Conservation (phyloP, 2,113 vertebrate genomes). For the Apteryx mantelli region DNA sequence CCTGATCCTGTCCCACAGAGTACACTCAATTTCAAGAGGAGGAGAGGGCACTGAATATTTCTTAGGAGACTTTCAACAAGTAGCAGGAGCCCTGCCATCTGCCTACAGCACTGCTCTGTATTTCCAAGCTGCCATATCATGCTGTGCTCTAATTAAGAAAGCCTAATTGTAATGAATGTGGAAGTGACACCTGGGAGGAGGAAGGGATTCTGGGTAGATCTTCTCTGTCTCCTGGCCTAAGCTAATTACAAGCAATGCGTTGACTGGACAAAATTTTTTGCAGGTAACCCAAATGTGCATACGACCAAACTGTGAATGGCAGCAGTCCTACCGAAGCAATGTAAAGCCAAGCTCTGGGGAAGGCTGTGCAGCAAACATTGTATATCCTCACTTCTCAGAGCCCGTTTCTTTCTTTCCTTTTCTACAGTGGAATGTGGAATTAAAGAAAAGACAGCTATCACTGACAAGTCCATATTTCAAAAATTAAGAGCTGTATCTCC, state of each 20-base stretch:
- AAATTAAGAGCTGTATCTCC: not conserved
- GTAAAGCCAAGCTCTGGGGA: not conserved
- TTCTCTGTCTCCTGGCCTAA: not conserved
- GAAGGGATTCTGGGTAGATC: not conserved
- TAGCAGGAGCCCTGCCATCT: not conserved
- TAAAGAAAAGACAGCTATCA: not conserved
- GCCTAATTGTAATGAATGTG: not conserved
- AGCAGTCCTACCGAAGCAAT: not conserved
- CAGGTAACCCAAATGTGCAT: not conserved
- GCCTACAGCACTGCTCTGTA: not conserved
- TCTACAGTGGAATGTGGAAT: not conserved
- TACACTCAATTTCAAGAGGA: not conserved
- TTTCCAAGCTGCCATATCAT: not conserved
- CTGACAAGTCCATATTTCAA: not conserved
- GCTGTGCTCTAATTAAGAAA: slow-evolving; percentile 11
- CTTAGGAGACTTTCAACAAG: not conserved
- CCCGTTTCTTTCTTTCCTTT: not conserved
- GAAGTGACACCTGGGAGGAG: not conserved
- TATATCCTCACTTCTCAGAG: not conserved
- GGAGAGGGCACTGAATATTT: not conserved
- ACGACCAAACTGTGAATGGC: not conserved
- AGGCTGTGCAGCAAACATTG: not conserved
- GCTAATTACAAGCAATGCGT: not conserved
- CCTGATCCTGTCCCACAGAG: not conserved
- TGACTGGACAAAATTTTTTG: not conserved